Evolutionary conservation across 2,113 vertebrate species (phyloP).

Genomic region (Mustela nigripes): DNA sequence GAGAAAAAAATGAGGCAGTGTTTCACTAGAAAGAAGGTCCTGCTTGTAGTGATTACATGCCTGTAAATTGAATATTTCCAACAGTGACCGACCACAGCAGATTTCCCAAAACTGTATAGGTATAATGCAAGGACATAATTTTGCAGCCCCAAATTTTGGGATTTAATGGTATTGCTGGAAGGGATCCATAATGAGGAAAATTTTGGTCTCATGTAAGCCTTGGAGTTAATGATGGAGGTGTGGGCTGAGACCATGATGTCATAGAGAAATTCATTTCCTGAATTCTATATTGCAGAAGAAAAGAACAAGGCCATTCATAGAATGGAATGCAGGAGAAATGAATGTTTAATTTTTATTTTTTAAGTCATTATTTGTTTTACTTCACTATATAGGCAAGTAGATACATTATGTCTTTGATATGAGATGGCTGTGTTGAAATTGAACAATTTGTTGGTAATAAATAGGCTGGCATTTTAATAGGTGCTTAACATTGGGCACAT

Average conservation of each 20-base stretch:
- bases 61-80: neutral
- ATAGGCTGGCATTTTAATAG: constrained; percentile 52
- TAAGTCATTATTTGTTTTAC: neutral
- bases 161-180: neutral
- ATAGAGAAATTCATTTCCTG: neutral
- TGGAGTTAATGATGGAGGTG: neutral
- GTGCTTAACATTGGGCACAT: neutral
- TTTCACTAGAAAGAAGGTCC: neutral
- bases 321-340: neutral
- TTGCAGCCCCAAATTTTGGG: neutral
- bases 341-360: constrained; percentile 7
- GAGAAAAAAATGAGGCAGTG: neutral
- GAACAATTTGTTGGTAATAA: constrained; percentile 34
- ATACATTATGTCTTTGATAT: neutral
- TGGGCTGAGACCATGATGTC: neutral
- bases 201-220: neutral
- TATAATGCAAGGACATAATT: neutral
- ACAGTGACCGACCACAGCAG: neutral
- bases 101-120: neutral
- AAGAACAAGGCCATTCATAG: neutral
- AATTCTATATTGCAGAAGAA: neutral
- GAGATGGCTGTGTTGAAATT: constrained; percentile 21
- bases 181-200: neutral
- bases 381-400: neutral
- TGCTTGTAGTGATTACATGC: neutral